A percentile compares a stretch with the other conserved stretches of the same genome.
phyloP scores from a whole-genome alignment of 2,797 vertebrate genomes.

The Sarcoramphus papa region DNA sequence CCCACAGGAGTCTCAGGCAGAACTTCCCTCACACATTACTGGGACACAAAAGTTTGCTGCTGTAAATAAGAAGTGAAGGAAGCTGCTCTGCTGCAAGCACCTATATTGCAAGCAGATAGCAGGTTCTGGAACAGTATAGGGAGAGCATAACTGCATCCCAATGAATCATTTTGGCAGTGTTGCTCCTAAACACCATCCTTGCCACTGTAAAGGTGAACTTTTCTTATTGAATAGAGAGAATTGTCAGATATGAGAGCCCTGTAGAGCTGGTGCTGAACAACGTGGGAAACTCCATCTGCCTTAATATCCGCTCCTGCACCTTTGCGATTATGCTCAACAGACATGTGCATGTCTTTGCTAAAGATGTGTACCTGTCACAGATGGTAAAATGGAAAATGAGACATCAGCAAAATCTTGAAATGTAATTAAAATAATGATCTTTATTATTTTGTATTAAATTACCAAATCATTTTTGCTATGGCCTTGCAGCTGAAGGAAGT shows the following conservation, averaged over 20 bases:
- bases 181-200: neutral
- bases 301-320: neutral
- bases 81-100: neutral
- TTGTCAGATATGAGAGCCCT: neutral
- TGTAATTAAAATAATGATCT: neutral
- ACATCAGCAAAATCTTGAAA: neutral
- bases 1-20: neutral
- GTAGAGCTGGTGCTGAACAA: neutral
- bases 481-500: neutral
- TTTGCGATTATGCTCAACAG: neutral
- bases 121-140: neutral
- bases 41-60: neutral
- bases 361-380: neutral
- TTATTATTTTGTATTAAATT: slow-evolving; percentile 17
- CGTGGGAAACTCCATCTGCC: neutral
- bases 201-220: neutral
- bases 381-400: neutral
- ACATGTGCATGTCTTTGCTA: neutral
- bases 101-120: neutral
- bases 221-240: neutral
- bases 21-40: neutral
- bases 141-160: neutral
- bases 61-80: neutral
- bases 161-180: neutral
- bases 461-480: neutral